These are phyloP conservation scores for Drosophila pandora DNA, from an alignment of 1,140 invertebrate genomes.

Conservation along the genomic window DNA sequence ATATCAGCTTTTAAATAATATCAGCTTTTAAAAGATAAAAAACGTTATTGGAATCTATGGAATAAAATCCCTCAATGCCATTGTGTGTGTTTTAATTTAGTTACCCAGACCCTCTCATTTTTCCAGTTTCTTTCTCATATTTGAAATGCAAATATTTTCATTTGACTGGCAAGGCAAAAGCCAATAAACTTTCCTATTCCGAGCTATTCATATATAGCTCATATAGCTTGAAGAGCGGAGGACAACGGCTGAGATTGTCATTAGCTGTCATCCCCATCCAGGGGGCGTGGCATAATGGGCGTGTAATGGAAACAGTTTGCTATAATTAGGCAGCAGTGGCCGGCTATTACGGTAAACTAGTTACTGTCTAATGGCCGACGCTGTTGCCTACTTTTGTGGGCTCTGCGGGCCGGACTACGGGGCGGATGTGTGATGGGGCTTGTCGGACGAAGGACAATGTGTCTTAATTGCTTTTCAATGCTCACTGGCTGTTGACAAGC, in stretches of 20 bases:
- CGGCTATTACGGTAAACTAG: constrained; percentile 58
- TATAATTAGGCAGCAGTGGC: constrained; percentile 66
- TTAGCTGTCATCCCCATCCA: constrained; percentile 5
- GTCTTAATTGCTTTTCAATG: constrained; percentile 40
- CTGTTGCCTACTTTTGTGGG: constrained; percentile 61
- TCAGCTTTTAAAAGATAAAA: neutral
- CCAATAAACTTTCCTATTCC: constrained; percentile 59
- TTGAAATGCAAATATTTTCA: constrained; percentile 12
- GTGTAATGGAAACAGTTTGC: constrained; percentile 59
- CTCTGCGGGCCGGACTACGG: neutral
- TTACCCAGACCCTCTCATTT: neutral
- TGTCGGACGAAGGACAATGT: constrained; percentile 5
- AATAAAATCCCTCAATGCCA: too few relatives aligned
- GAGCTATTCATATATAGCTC: neutral
- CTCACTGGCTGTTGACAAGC: constrained; percentile 4
- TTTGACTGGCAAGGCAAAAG: constrained; percentile 27
- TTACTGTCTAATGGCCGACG: constrained; percentile 57
- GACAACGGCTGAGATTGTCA: constrained; percentile 26
- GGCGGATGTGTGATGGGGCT: constrained; percentile 20
- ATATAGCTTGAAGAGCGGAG: neutral
- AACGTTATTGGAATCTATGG: too few relatives aligned
- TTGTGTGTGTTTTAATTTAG: neutral
- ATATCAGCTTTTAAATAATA: neutral
- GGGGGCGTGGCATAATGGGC: constrained; percentile 53
- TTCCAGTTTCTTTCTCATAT: neutral